Evolutionary conservation across 1,140 invertebrate genomes (phyloP), one percentile per base, ranked within the genome.

Genomic region (Drosophila athabasca): DNA sequence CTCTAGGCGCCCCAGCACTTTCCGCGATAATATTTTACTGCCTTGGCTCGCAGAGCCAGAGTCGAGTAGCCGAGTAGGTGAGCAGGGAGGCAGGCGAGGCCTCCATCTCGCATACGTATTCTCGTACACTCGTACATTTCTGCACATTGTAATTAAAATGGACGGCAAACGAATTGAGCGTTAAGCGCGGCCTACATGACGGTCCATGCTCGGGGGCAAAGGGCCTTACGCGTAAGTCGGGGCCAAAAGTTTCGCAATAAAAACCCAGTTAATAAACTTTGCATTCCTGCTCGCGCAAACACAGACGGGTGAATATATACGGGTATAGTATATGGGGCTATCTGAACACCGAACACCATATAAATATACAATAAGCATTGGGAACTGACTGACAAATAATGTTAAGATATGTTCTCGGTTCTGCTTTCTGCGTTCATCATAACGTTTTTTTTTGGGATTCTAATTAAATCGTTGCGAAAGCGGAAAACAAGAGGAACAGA

Each of bases 181-280:
- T 57, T 43, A 45, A 57, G 26, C 54, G 24, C 22, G 29, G 6
- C 31, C 17, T n/a, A 41, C 31, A 39, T 53, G 31, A 2, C 9
- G 9, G 6, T 31, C 24, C 24, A 26, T 26, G 24, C 24, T 0
- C 3, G 24, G 24, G 24, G 15, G 11, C 29, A 29, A 19, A 2
- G 17, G 11, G 41, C 8, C 11, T 4, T 24, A 9, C 2, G 24
- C 6, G 50, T 9, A 44, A 46, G 49, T 15, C 62, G 26, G 7
- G 35, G 24, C 49, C 49, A 58, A 76, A 80, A 80, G 71, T 80
- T 80, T 80, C 62, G 71, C 51, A 76, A 80, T 80, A 72, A 76
- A 80, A 81, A 76, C 72, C 62, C 72, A 76, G 66, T 81, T 81
- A 81, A 81, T 81, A 80, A 80, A 60, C 71, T 58, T 50, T 26